Base-by-base conservation (phyloP, 2,797 vertebrate species). In the Otus scops region DNA sequence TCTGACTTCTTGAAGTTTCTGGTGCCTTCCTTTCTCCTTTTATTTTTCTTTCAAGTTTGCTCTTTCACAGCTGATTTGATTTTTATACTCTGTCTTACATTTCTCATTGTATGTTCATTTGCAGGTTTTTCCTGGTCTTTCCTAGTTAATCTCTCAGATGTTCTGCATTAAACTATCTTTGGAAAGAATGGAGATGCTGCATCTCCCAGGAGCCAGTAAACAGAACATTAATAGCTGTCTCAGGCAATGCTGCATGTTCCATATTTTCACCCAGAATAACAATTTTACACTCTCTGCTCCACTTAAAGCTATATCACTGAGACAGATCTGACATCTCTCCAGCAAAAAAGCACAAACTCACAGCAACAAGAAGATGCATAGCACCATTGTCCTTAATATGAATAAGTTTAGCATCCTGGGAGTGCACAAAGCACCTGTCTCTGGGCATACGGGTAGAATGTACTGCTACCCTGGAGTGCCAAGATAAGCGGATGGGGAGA, bases 251-350 rank as follows among this genome's bases (percentile, higher is more conserved):
- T 83, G 38, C 38, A 32, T 76, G 39, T 68, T 91, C 60, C 64
- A 39, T 85, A 91, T 96, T 94, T 96, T 96, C 76, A 77, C 61
- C 57, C 50, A 80, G 75, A 89, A 88, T 71, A 95, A 88, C 41
- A 91, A 71, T 89, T 95, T 92, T 85, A n/a, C 27, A 75, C 23
- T 93, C 0, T 0, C 68, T 88, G 68, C 38, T 85, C 48, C 61
- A 47, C 76, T 95, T 78, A 80, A 83, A 96, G 71, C 53, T 91
- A 10, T 74, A 75, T 85, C 75, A 80, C 26, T 54, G 60, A 75
- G 68, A 53, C 64, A 89, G 64, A 43, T 85, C 28, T 89, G 92
- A 70, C 78, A 89, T 64, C 17, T 79, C 34, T 70, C n/a, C 78
- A 89, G 84, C 16, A 77, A 70, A 85, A 87, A 87, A 59, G 17